Base-by-base conservation (phyloP, 2,113 vertebrate species). In the Leiothrix lutea region DNA sequence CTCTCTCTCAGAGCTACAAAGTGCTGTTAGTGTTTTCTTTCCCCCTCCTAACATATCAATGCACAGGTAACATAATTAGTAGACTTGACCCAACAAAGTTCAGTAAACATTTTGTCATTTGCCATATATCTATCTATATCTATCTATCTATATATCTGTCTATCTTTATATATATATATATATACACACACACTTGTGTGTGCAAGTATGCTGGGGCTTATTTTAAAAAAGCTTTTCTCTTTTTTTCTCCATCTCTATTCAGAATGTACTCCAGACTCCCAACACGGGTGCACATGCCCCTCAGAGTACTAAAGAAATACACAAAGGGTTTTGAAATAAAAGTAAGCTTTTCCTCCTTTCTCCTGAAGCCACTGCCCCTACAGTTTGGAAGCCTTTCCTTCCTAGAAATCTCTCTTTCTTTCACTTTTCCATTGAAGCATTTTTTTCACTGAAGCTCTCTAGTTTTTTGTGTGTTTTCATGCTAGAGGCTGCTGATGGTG, bases 101-200 rank as follows among this genome's bases (percentile, higher is more conserved):
- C 40, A 79, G 19, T 35, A 79, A 82, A 72, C 4, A 53, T 67
- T 40, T 79, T 15, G 22, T 82, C 10, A 48, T 72, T 67, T 51
- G 16, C 4, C 12, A 58, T 19, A 13, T 24, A 42, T 45, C 8
- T 26, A 33, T 31, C 16, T n/a, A 2, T 57, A 8, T 6, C 3
- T 23, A 12, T 57, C 7, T 22, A 4, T 86, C 36, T 18, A 13
- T 24, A 42, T n/a, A n/a, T n/a, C n/a, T n/a, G n/a, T 44, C 8
- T 29, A 33, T 31, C 16, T 33, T 1, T 57, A 4, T 86, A 1
- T 54, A 4, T 38, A 4, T 19, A 3, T 60, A 3, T 8, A 3
- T 16, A 18, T 5, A 13, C 58, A 15, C 4, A 9, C 20, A 12
- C 14, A 12, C 31, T 13, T 29, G 4, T 40, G 19, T 48, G 42